phyloP scores from a whole-genome alignment of 1,140 invertebrate species.

The Achatina immaculata region DNA sequence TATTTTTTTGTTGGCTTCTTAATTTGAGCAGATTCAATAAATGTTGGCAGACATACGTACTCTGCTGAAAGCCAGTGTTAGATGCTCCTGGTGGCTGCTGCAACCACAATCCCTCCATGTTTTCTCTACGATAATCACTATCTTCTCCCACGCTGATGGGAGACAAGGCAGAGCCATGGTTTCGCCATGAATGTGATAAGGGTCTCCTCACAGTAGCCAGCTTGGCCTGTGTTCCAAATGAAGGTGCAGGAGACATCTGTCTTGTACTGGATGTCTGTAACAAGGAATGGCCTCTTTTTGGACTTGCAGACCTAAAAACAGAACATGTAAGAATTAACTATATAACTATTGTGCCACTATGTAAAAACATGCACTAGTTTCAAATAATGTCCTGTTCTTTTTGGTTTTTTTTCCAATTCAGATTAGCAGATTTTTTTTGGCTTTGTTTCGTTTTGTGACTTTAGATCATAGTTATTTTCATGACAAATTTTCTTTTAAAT shows the following conservation, averaged over 20 bases:
- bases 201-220: neutral
- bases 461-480: no score
- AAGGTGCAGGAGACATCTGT: neutral
- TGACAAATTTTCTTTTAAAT: no score
- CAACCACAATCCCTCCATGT: neutral
- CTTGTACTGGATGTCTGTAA: neutral
- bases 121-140: no score
- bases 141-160: neutral
- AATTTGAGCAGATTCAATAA: no score
- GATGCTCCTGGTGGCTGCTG: neutral
- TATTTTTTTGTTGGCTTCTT: no score
- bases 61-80: neutral
- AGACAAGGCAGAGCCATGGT: neutral
- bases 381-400: no score
- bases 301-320: neutral
- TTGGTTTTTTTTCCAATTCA: no score
- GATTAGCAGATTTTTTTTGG: no score
- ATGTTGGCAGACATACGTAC: neutral
- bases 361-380: no score
- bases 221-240: neutral
- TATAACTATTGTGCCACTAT: no score
- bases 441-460: no score
- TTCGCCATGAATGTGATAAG: neutral
- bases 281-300: neutral
- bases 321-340: no score